A percentile compares a stretch with the other conserved stretches of the same genome.
phyloP scores from a whole-genome alignment of 2,797 vertebrate species.

The Rhabdomys pumilio region DNA sequence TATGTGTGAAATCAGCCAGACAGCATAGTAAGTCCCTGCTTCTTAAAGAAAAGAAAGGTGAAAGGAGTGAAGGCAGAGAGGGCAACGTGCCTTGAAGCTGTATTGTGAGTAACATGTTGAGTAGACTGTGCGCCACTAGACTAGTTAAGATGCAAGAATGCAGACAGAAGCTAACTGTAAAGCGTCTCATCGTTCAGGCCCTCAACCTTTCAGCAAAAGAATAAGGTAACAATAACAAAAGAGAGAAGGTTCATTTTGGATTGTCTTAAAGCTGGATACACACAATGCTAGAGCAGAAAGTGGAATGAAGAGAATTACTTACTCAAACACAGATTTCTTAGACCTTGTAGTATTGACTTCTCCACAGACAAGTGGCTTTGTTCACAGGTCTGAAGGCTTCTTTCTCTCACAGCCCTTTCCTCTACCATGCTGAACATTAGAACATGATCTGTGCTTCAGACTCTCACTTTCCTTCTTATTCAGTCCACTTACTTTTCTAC shows the following conservation, averaged over 20 bases:
- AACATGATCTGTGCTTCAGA: neutral
- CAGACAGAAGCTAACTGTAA: slow-evolving; percentile 47
- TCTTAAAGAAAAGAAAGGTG: neutral
- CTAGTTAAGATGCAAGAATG: slow-evolving; percentile 41
- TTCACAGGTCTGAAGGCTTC: neutral
- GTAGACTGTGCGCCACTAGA: slow-evolving; percentile 39
- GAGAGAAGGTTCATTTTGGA: slow-evolving; percentile 35
- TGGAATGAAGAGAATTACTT: slow-evolving; percentile 67
- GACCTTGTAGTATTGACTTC: slow-evolving; percentile 13
- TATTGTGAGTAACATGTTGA: neutral
- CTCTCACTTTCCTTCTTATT: neutral
- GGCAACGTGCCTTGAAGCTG: neutral
- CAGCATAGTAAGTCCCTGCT: neutral
- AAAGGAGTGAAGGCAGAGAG: neutral
- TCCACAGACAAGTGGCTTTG: slow-evolving; percentile 22
- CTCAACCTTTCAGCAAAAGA: slow-evolving; percentile 44
- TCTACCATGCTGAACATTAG: neutral
- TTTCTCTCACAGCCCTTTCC: neutral
- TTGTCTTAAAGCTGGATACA: slow-evolving; percentile 62
- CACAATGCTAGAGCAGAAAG: slow-evolving; percentile 55
- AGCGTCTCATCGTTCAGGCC: slow-evolving; percentile 39
- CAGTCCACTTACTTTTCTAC: neutral
- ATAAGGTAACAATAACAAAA: slow-evolving; percentile 70
- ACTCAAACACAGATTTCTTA: slow-evolving; percentile 37
- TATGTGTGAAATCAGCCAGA: neutral